Conservation (phyloP, 2,113 vertebrate species). For the Ardeotis arabs region DNA sequence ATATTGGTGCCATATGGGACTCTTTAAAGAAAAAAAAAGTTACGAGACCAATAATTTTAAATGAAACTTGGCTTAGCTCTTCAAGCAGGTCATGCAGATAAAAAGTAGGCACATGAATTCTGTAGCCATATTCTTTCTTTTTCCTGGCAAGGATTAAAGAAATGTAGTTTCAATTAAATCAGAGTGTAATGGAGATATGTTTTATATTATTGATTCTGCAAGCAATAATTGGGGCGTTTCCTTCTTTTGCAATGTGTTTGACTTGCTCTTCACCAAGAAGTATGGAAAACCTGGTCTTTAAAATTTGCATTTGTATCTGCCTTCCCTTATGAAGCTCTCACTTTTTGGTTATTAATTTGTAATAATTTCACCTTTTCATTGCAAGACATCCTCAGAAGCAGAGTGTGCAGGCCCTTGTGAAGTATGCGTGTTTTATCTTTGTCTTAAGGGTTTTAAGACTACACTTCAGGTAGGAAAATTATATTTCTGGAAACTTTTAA, state of each 20-base stretch:
- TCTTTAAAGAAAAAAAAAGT: slow-evolving; percentile 60
- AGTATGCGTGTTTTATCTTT: neutral
- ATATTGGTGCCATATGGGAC: slow-evolving; percentile 73
- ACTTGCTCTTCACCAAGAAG: neutral
- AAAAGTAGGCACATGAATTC: slow-evolving; percentile 27
- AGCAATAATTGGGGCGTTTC: slow-evolving; percentile 12
- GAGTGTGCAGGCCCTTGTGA: neutral
- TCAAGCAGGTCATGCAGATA: slow-evolving; percentile 70
- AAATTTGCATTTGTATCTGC: neutral
- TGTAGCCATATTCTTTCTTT: slow-evolving; percentile 38
- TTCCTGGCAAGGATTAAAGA: slow-evolving; percentile 58
- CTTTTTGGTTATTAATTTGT: neutral
- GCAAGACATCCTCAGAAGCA: neutral
- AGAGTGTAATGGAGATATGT: slow-evolving; percentile 62
- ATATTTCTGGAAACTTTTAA: neutral
- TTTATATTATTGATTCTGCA: slow-evolving; percentile 69
- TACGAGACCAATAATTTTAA: slow-evolving; percentile 80
- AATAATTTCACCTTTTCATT: neutral
- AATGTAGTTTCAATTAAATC: slow-evolving; percentile 63
- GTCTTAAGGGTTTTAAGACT: neutral
- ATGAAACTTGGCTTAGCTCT: slow-evolving; percentile 77
- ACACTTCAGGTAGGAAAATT: neutral
- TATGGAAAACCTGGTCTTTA: neutral
- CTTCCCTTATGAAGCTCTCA: neutral
- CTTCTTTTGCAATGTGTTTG: neutral